A percentile compares a stretch with the other conserved stretches of the same genome.
phyloP scores from a whole-genome alignment of 2,113 vertebrate species.

The Cynocephalus volans region DNA sequence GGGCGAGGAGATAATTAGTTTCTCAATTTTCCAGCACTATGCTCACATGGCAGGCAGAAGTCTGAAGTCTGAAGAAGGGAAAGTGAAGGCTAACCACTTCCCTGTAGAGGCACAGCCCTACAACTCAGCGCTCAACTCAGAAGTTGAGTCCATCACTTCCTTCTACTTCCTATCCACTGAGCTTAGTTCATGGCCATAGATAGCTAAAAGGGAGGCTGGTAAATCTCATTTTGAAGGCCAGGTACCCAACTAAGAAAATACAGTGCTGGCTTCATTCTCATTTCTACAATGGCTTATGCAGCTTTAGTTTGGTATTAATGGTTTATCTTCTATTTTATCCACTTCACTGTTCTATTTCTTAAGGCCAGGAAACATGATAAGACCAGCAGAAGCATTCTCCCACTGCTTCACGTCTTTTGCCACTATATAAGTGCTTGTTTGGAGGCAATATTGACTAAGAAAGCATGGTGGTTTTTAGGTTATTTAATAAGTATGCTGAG shows the following conservation, averaged over 20 bases:
- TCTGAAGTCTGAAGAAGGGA: background rate
- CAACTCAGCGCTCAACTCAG: too few relatives aligned
- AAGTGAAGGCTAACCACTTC: background rate
- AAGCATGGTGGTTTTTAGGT: background rate
- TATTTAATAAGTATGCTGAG: background rate
- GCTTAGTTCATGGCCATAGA: background rate
- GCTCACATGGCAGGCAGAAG: background rate
- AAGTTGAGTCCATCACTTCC: background rate
- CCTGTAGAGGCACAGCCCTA: background rate
- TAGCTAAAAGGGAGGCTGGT: background rate
- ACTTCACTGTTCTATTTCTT: background rate
- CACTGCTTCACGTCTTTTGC: background rate
- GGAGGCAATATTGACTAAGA: background rate
- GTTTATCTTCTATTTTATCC: background rate
- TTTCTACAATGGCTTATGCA: background rate
- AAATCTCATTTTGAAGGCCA: background rate
- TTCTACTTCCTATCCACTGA: background rate
- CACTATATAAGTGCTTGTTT: conserved; percentile 31
- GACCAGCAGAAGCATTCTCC: background rate
- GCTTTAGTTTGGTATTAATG: background rate
- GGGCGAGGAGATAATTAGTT: background rate
- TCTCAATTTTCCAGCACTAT: background rate
- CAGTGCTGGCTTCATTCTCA: background rate
- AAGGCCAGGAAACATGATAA: background rate
- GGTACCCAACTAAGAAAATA: background rate